phyloP scores from a whole-genome alignment of 2,797 vertebrate genomes.

The Tenualosa thibaudeaui region DNA sequence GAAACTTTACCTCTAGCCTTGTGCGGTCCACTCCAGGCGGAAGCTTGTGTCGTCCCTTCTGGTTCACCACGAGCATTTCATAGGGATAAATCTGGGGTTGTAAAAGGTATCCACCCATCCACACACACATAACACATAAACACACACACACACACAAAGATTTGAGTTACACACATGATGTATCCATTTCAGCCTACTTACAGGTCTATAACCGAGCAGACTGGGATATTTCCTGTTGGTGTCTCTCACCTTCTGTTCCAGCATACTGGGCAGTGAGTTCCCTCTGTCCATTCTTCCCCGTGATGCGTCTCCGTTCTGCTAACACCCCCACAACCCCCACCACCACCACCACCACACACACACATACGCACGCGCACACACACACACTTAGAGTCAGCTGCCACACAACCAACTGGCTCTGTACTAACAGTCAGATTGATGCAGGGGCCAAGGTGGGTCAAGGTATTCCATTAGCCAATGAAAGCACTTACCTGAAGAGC shows the following conservation, averaged over 20 bases:
- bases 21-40: conserved; percentile 88
- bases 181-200: background rate
- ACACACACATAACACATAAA: background rate
- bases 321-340: conserved; percentile 27
- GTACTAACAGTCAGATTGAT: background rate
- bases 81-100: conserved; percentile 83
- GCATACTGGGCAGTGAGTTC: conserved; percentile 87
- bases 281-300: conserved; percentile 87
- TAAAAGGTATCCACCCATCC: background rate
- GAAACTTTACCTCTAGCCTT: conserved; percentile 81
- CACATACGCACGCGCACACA: conserved; percentile 29
- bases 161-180: background rate
- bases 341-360: conserved; percentile 34
- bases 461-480: background rate
- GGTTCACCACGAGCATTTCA: conserved; percentile 85
- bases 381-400: background rate
- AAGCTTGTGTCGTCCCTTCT: conserved; percentile 80
- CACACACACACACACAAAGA: background rate
- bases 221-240: background rate
- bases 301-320: conserved; percentile 83
- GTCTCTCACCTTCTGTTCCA: conserved; percentile 82
- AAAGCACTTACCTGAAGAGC: conserved; percentile 73
- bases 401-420: background rate
- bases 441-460: background rate
- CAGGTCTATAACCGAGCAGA: background rate